Base-by-base conservation (phyloP, 2,113 vertebrate species). In the Cyanistes caeruleus region DNA sequence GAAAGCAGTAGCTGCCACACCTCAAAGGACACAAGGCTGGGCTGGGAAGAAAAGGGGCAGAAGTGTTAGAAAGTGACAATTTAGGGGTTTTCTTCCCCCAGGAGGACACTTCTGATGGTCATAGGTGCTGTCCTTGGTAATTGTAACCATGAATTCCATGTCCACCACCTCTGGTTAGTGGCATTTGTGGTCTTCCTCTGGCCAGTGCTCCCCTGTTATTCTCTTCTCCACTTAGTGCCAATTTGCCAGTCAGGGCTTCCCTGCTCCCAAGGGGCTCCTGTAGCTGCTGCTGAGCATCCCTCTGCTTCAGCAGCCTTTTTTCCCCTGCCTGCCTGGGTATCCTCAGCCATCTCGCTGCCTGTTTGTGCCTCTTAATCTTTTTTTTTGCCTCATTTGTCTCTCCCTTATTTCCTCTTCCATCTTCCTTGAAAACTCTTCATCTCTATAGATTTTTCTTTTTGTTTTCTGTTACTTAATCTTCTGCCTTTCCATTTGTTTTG, bases 401-500 rank as follows among this genome's bases (percentile, higher is more conserved):
- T 72, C 52, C 91, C 11, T 76, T 83, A 84, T 83, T 87, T 88
- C 86, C 68, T 85, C 52, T 55, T 93, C 87, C 70, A 83, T 94
- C 67, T 86, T 94, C 56, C 72, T 87, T 77, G 48, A 77, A 70
- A 74, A 64, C 60, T 64, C 58, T 43, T 77, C 69, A 84, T 95
- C 74, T 78, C 63, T 89, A 59, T 72, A 88, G 68, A 72, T 93
- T 95, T 95, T 90, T 69, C 49, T 83, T 85, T 69, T 75, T 49
- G 43, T 31, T 95, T 94, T 55, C 79, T 74, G 43, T 64, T 92
- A 70, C 65, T 96, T 94, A 55, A 90, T 89, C 70, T 92, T 82
- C 75, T 72, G 65, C 49, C 59, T 89, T 86, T 85, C 83, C 86
- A 89, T 70, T 92, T 84, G 68, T 78, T 89, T 89, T 56, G 48